A percentile compares a stretch with the other conserved stretches of the same genome.
phyloP scores from a whole-genome alignment of 92 coral and sea anemone species.

The Epizoanthus rinbou region DNA sequence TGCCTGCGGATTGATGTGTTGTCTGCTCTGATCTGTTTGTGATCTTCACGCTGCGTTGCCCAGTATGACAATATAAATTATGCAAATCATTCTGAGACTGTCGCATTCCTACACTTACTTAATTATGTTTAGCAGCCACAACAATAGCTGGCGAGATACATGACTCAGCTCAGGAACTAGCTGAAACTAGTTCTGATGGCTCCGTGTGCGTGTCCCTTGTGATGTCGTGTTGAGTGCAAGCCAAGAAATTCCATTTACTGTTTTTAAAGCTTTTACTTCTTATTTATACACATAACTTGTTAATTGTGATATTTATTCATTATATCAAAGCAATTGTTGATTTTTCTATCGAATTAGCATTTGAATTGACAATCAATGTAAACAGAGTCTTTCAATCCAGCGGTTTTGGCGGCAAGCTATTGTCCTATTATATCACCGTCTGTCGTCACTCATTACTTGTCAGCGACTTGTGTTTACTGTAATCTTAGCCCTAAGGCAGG shows the following conservation, averaged over 20 bases:
- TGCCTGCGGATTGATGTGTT: neutral
- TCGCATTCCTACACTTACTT: neutral
- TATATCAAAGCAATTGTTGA: neutral
- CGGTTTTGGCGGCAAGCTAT: constrained; percentile 16
- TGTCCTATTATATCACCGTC: constrained; percentile 9
- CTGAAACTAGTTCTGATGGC: constrained; percentile 3
- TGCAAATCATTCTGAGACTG: neutral
- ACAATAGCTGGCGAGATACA: neutral
- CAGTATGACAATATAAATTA: constrained; percentile 12
- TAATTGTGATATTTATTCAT: constrained; percentile 7
- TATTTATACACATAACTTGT: neutral
- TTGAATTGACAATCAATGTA: neutral
- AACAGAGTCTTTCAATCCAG: constrained; percentile 28
- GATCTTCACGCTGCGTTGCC: neutral
- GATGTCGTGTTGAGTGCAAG: neutral
- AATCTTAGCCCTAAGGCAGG: neutral
- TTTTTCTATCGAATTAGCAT: constrained; percentile 7
- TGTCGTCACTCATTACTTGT: neutral
- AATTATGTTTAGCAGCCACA: neutral
- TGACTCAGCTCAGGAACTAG: neutral
- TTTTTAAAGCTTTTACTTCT: neutral
- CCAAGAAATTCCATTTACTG: neutral
- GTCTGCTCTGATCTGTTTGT: neutral
- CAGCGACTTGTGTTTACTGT: neutral
- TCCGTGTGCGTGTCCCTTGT: neutral